Conservation (phyloP, 2,888 invertebrate species). For the Orthonevra nobilis region DNA sequence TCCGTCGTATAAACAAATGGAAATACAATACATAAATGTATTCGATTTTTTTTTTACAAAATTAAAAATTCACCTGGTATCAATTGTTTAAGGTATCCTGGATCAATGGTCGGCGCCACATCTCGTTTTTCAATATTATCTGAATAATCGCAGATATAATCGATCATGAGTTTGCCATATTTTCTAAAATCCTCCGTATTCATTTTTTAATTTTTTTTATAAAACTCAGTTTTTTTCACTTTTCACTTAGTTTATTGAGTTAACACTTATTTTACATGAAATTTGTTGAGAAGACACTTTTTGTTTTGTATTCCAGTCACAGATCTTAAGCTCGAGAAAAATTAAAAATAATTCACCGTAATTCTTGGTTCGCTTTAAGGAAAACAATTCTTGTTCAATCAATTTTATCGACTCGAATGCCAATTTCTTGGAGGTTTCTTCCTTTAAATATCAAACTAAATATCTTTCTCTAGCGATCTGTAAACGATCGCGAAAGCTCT, state of each 20-base stretch:
- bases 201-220: slow-evolving; percentile 81
- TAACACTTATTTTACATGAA: neutral
- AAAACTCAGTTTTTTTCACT: neutral
- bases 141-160: slow-evolving; percentile 90
- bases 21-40: no score
- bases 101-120: slow-evolving; percentile 89
- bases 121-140: slow-evolving; percentile 84
- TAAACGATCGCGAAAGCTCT: slow-evolving; percentile 32
- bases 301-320: no score
- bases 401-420: slow-evolving; percentile 54
- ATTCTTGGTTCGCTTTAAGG: slow-evolving; percentile 1
- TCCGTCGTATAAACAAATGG: no score
- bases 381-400: slow-evolving; percentile 10
- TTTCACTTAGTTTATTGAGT: slow-evolving; percentile 17
- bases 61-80: slow-evolving; percentile 81
- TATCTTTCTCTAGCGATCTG: slow-evolving; percentile 3
- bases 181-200: slow-evolving; percentile 87
- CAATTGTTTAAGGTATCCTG: slow-evolving; percentile 87
- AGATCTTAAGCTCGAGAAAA: no score
- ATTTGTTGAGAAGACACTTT: neutral
- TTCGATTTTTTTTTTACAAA: no score
- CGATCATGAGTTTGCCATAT: slow-evolving; percentile 90
- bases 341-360: neutral
- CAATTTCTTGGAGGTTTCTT: slow-evolving; percentile 22
- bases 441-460: slow-evolving; percentile 56